A percentile compares a stretch with the other conserved stretches of the same genome.
Evolutionary conservation across 2,113 vertebrate genomes (phyloP).

Genomic region (Hassar affinis): DNA sequence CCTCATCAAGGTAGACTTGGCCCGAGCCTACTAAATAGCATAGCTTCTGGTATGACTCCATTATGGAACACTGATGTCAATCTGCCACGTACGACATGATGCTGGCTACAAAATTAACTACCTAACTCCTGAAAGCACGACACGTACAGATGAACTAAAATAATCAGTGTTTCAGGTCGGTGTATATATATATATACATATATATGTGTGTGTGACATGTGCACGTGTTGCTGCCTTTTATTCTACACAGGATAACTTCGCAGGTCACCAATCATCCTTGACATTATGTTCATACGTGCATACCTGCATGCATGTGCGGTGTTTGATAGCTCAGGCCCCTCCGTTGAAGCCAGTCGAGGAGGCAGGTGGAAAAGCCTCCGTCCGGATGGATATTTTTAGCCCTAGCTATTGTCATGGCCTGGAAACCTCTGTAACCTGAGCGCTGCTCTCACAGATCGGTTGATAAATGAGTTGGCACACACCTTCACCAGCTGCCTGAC

Average conservation of each 20-base stretch:
- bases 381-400: conserved; percentile 68
- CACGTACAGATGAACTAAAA: background rate
- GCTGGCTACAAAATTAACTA: background rate
- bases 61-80: background rate
- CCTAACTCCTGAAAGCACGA: background rate
- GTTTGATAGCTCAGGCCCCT: conserved; percentile 23
- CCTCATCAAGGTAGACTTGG: background rate
- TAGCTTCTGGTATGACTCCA: background rate
- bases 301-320: background rate
- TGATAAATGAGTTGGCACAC: conserved; percentile 68
- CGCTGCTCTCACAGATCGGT: conserved; percentile 50
- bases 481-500: conserved; percentile 56
- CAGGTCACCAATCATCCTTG: background rate
- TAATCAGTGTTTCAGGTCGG: background rate
- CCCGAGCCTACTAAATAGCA: background rate
- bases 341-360: background rate
- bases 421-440: conserved; percentile 72
- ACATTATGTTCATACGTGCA: conserved; percentile 3
- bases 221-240: background rate
- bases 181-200: background rate
- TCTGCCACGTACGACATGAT: background rate
- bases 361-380: conserved; percentile 66
- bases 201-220: background rate
- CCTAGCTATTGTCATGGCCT: conserved; percentile 68
- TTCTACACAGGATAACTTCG: background rate